These are phyloP conservation scores for Bradypodion ventrale DNA, from an alignment of 2,797 vertebrate genomes.

Conservation along the genomic window DNA sequence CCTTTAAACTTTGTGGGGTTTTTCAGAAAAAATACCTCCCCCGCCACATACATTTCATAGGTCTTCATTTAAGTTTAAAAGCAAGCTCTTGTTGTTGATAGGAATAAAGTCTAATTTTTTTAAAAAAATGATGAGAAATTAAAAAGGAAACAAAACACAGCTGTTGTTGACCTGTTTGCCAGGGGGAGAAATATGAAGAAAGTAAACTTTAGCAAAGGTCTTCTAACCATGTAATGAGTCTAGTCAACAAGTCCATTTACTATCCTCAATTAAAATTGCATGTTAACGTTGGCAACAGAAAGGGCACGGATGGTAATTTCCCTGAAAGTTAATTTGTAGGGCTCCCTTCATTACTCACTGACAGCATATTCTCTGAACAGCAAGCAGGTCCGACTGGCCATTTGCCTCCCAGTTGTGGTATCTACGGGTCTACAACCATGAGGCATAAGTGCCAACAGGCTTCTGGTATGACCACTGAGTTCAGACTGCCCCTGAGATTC, in stretches of 20 bases:
- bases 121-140: constrained; percentile 33
- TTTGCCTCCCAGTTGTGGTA: background rate
- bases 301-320: constrained; percentile 12
- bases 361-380: background rate
- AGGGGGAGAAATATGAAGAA: constrained; percentile 44
- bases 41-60: background rate
- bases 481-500: background rate
- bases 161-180: constrained; percentile 15
- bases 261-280: constrained; percentile 38
- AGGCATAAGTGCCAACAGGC: background rate
- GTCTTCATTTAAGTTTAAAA: constrained; percentile 45
- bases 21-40: background rate
- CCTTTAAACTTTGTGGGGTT: constrained; percentile 22
- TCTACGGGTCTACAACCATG: background rate
- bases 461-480: background rate
- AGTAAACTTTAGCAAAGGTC: constrained; percentile 28
- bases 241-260: constrained; percentile 42
- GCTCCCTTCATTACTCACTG: constrained; percentile 16
- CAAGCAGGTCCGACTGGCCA: background rate
- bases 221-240: constrained; percentile 37
- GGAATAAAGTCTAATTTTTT: constrained; percentile 56
- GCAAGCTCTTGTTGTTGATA: constrained; percentile 54
- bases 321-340: constrained; percentile 32
- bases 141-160: background rate
- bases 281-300: constrained; percentile 35